Evolutionary conservation across 1,140 invertebrate genomes (phyloP).

Genomic region (Hyphantria cunea): DNA sequence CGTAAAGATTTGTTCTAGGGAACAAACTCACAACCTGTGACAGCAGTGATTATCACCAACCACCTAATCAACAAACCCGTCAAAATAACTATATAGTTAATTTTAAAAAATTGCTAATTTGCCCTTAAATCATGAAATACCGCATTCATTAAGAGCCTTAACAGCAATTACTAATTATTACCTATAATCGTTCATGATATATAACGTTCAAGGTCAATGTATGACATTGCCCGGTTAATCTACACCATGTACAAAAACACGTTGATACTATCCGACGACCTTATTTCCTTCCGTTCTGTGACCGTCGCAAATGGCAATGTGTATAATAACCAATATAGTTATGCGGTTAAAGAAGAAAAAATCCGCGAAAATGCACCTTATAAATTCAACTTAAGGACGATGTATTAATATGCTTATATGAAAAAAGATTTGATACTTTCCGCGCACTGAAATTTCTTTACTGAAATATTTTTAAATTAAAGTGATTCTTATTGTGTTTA

Average conservation of each 20-base stretch:
- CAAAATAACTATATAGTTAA: too few species aligned
- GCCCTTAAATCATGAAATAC: too few species aligned
- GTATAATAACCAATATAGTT: constrained; percentile 23
- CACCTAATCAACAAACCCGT: too few species aligned
- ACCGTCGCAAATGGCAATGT: constrained; percentile 46
- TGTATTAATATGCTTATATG: neutral
- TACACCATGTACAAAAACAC: constrained; percentile 26
- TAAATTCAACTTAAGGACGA: neutral
- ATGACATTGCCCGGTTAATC: constrained; percentile 8
- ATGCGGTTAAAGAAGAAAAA: neutral
- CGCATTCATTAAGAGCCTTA: neutral
- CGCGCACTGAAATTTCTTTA: neutral
- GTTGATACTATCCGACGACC: constrained; percentile 32
- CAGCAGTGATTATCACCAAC: too few species aligned
- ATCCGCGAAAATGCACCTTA: constrained; percentile 6
- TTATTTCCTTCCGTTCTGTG: constrained; percentile 59
- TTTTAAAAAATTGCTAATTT: too few species aligned
- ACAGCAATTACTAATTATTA: neutral
- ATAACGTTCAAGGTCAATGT: neutral
- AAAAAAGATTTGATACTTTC: neutral
- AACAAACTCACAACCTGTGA: too few species aligned
- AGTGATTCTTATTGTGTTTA: neutral
- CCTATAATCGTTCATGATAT: neutral
- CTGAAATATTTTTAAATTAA: neutral
- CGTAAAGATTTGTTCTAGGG: too few species aligned